These are phyloP conservation scores for Danio albolineatus DNA, from an alignment of 2,797 vertebrate genomes.

Conservation along the genomic window DNA sequence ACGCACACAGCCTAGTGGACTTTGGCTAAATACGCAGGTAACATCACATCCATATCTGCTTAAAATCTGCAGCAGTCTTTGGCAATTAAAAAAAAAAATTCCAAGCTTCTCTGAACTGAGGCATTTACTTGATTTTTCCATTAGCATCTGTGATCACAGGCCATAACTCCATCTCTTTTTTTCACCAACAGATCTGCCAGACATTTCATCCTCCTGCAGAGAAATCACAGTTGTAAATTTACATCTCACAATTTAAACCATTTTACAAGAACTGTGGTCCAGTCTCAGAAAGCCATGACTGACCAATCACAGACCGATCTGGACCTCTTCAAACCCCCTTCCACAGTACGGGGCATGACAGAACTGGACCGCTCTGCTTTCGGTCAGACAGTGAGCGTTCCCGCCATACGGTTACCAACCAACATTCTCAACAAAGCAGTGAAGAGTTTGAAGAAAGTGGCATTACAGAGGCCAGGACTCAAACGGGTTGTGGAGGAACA, in stretches of 20 bases:
- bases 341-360: slow-evolving; percentile 90
- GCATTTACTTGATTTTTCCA: too few relatives aligned
- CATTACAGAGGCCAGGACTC: slow-evolving; percentile 86
- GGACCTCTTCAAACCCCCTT: slow-evolving; percentile 78
- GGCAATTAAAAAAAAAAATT: too few relatives aligned
- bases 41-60: too few relatives aligned
- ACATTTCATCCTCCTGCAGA: slow-evolving; percentile 51
- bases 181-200: slow-evolving; percentile 37
- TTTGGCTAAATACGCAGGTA: too few relatives aligned
- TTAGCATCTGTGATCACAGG: too few relatives aligned
- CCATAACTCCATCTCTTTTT: too few relatives aligned
- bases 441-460: slow-evolving; percentile 82
- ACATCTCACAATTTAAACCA: not conserved
- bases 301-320: slow-evolving; percentile 69
- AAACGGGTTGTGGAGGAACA: slow-evolving; percentile 85
- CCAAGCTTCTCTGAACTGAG: too few relatives aligned
- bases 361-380: slow-evolving; percentile 87
- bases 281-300: slow-evolving; percentile 59
- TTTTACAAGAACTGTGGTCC: slow-evolving; percentile 8
- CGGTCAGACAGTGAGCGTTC: slow-evolving; percentile 84
- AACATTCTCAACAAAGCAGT: slow-evolving; percentile 79
- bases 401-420: slow-evolving; percentile 86
- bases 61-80: too few relatives aligned
- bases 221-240: slow-evolving; percentile 29
- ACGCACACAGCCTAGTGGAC: too few relatives aligned